phyloP scores from a whole-genome alignment of 1,140 invertebrate species.

The Aphelinus certus region DNA sequence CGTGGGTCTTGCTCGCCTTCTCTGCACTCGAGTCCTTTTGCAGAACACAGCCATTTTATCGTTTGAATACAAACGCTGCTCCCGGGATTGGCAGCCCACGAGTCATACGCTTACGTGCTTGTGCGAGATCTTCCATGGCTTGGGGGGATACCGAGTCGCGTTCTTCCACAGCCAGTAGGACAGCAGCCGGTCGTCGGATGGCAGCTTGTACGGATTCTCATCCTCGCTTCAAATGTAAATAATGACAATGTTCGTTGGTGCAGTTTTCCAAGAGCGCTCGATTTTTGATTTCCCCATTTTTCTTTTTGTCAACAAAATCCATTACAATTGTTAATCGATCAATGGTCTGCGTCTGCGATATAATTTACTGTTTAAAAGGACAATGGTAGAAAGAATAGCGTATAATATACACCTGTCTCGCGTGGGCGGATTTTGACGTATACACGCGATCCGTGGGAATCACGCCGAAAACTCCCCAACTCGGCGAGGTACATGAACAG shows the following conservation, averaged over 20 bases:
- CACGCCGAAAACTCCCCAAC: no score
- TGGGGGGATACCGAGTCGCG: not conserved
- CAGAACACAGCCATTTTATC: not conserved
- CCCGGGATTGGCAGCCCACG: no score
- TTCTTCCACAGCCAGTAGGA: slow-evolving; percentile 22
- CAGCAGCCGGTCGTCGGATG: not conserved
- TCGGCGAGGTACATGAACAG: no score
- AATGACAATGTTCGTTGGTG: not conserved
- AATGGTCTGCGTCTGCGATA: not conserved
- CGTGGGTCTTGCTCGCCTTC: not conserved
- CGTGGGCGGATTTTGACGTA: no score
- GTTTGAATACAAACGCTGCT: no score
- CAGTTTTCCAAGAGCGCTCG: not conserved
- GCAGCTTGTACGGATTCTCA: slow-evolving; percentile 12
- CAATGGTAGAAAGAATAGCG: no score
- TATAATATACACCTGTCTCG: no score
- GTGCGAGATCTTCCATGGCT: not conserved
- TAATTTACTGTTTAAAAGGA: no score
- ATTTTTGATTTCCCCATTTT: not conserved
- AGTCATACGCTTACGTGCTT: slow-evolving; percentile 3
- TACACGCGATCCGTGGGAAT: no score
- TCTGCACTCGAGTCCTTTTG: not conserved
- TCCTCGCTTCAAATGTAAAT: not conserved
- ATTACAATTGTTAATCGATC: not conserved
- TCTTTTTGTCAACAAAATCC: not conserved